Evolutionary conservation across 2,888 invertebrate species (phyloP), one percentile per base, ranked within the genome.

Genomic region (Drosophila barbarae): DNA sequence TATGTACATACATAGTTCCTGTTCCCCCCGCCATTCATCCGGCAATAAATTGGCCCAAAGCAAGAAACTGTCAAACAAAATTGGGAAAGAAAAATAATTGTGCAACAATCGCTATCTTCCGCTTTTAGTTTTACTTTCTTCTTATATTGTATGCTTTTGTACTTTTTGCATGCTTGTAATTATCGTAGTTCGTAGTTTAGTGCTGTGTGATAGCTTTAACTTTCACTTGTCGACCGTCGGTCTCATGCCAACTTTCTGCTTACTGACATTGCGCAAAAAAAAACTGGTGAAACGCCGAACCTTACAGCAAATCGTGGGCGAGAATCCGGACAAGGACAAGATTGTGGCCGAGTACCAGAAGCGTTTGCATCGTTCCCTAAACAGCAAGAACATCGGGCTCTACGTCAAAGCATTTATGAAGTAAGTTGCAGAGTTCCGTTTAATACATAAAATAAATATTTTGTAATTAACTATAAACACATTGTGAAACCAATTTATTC

Each of bases 341-440:
- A 93, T 94, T 84, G 93, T 96, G 76, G 90, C 92, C 54, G 94
- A 94, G 85, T 96, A 94, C 90, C 93, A 95, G 75, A 93, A 93
- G 69, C 92, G 94, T 49, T 91, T 96, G 76, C 93, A 94, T 73
- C 91, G 93, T 2, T 92, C 93, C 73, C 93, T 95, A 77, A 96
- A 96, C 90, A 92, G 94, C 51, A 94, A 93, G 88, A 96, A 96
- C 90, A 92, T 96, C 86, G 94, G 95, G 89, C 92, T 92, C 77
- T 96, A 95, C 88, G 95, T 95, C 52, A 93, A 94, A 87, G 93
- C 95, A 46, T 96, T 95, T 89, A 93, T 95, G 89, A 94, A 93
- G 96, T 95, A 88, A 92, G 93, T 91, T 18, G 9, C 1, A 12
- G 30, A 3, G 13, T 39, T 39, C 3, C 0, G 3, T 13, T 13